Conservation (phyloP, 2,888 invertebrate species). For the Silvanus unidentatus region DNA sequence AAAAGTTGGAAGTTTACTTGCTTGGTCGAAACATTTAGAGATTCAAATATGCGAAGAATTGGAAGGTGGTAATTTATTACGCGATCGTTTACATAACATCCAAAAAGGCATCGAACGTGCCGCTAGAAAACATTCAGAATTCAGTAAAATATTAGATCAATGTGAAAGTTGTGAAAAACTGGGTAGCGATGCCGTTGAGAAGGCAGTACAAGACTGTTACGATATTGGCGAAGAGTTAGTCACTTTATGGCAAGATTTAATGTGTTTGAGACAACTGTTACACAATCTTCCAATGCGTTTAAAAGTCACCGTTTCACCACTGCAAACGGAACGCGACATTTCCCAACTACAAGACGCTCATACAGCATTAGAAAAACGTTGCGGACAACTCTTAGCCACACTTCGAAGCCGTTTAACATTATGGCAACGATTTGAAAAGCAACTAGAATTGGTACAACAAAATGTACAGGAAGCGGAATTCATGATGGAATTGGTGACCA, state of each 20-base stretch:
- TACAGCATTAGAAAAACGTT: conserved; percentile 64
- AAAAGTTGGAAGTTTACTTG: conserved; percentile 64
- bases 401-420: conserved; percentile 61
- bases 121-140: conserved; percentile 61
- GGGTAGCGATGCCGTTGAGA: conserved; percentile 71
- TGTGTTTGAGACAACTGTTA: conserved; percentile 66
- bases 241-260: conserved; percentile 71
- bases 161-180: conserved; percentile 68
- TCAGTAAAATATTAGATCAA: conserved; percentile 58
- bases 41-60: conserved; percentile 70
- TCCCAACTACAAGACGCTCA: conserved; percentile 70
- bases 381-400: conserved; percentile 60
- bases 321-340: conserved; percentile 64
- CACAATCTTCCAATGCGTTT: conserved; percentile 73
- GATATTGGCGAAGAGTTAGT: conserved; percentile 63
- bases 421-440: conserved; percentile 73
- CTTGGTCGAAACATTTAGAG: conserved; percentile 65
- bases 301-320: conserved; percentile 69
- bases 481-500: conserved; percentile 78
- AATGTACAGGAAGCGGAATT: conserved; percentile 81
- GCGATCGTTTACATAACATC: conserved; percentile 67
- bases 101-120: conserved; percentile 66
- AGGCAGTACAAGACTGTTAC: conserved; percentile 68
- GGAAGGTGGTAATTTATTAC: conserved; percentile 67
- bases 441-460: conserved; percentile 72